Evolutionary conservation across 2,797 vertebrate genomes (phyloP), one percentile per base, ranked within the genome.

Genomic region (Bradypus variegatus): DNA sequence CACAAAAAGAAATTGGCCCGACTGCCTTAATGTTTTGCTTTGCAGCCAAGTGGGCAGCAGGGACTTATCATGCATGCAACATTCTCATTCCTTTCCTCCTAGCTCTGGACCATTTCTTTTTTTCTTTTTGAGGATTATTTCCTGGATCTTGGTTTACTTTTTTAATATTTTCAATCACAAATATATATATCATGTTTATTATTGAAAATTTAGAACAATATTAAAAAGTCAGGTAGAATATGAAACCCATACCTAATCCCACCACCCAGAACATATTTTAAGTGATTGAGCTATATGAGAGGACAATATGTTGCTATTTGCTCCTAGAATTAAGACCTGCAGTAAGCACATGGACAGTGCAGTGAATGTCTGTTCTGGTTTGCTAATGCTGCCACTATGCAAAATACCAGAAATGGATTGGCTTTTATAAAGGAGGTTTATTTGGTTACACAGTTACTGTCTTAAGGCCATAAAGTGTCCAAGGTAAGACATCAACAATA

Each of bases 101-200:
- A 8, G 31, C 12, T 53, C 84, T 92, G 93, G 13, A 67, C 92
- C 31, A 76, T 67, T 45, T 29, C 58, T 69, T 67, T 29, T 79
- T 45, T 81, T 90, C 82, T 78, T 90, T 92, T 64, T 73, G 36
- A 75, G 33, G 69, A 60, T 82, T 45, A 55, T 78, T 90, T 88
- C 76, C 16, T 91, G 69, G 27, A 58, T 75, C 29, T 90, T 88
- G 83, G 53, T 75, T 86, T 78, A 72, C 62, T 86, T n/a, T 45
- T 84, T 91, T 65, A 33, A 36, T 73, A 41, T 90, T 88, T 88
- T 88, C 65, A 70, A 48, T 79, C 85, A 81, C 23, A 62, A 90
- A 91, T 91, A 90, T 9, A 45, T 75, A 53, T 75, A 31, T 58
- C 33, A 13, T 41, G 1, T 65, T 92, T 88, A 53, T 75, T 75